Evolutionary conservation across 2,797 vertebrate species (phyloP).

Genomic region (Chaetophractus vellerosus): DNA sequence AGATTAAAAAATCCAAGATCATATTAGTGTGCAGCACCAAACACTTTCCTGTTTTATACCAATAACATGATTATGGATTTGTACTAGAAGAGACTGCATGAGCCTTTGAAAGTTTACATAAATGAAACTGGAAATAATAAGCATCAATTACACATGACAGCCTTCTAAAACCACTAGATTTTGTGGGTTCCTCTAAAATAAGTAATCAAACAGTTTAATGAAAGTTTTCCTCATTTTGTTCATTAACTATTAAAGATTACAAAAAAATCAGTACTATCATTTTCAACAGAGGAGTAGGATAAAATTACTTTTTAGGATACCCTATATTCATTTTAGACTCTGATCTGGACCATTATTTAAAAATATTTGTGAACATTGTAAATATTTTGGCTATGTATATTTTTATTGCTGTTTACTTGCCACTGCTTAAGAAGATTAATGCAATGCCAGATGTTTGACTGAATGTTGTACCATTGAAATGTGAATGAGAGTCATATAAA

Average conservation of each 20-base stretch:
- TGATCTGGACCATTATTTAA: neutral
- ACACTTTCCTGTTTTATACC: neutral
- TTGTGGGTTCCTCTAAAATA: constrained; percentile 37
- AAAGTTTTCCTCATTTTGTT: constrained; percentile 8
- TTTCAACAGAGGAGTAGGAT: neutral
- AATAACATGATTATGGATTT: neutral
- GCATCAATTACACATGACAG: neutral
- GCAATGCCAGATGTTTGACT: constrained; percentile 24
- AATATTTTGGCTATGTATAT: neutral
- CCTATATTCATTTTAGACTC: neutral
- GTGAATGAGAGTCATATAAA: neutral
- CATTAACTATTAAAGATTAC: neutral
- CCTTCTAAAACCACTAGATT: neutral
- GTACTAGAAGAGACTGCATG: neutral
- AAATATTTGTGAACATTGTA: neutral
- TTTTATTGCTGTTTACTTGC: constrained; percentile 43
- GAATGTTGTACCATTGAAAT: neutral
- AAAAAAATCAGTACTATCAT: constrained; percentile 1
- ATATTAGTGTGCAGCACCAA: neutral
- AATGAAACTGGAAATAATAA: constrained; percentile 6
- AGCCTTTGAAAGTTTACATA: constrained; percentile 29
- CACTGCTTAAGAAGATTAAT: neutral
- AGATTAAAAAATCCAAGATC: neutral
- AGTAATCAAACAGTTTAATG: neutral
- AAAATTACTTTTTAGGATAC: neutral